Evolutionary conservation across 2,113 vertebrate genomes (phyloP).

Genomic region (Etia nguti): DNA sequence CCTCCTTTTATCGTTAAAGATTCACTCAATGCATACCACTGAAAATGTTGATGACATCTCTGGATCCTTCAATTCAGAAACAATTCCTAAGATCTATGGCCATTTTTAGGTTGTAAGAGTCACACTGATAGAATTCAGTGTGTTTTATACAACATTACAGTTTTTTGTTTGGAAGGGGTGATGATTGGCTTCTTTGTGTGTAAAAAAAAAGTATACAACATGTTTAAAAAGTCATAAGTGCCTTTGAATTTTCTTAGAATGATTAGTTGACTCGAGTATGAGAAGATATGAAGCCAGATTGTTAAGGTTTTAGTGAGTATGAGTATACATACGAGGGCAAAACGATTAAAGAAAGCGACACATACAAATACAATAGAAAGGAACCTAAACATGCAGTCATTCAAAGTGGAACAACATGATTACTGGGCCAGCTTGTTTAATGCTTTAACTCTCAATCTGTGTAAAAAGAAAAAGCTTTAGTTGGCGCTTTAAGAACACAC

Average conservation of each 20-base stretch:
- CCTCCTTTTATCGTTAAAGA: background rate
- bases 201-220: background rate
- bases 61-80: background rate
- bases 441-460: background rate
- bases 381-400: background rate
- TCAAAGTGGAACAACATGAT: background rate
- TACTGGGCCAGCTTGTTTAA: background rate
- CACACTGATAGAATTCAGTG: background rate
- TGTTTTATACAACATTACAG: background rate
- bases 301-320: background rate
- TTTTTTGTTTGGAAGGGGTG: background rate
- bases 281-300: background rate
- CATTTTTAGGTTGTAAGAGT: background rate
- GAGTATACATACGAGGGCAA: background rate
- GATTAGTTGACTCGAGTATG: background rate
- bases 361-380: background rate
- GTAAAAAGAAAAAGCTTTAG: background rate
- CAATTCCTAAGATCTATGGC: fast-evolving
- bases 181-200: background rate
- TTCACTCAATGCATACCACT: background rate
- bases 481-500: background rate
- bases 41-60: background rate
- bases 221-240: fast-evolving
- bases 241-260: background rate
- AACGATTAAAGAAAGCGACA: background rate